Evolutionary conservation across 1,140 invertebrate species (phyloP).

Genomic region (Phocides pigmalion): DNA sequence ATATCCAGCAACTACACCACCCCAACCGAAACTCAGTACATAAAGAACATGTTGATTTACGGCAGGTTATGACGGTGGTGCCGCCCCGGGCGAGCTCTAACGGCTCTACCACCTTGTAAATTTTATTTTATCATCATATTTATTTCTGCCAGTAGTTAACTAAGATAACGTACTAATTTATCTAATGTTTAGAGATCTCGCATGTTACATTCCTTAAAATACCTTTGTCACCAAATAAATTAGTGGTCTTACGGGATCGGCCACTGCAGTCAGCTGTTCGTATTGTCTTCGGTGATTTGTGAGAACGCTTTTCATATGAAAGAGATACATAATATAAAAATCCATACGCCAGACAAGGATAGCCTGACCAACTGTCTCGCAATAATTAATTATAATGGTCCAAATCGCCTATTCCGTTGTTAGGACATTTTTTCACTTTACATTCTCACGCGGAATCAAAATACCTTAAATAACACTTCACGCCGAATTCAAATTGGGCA

Average conservation of each 20-base stretch:
- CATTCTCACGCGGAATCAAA: slow-evolving; percentile 52
- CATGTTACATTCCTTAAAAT: slow-evolving; percentile 44
- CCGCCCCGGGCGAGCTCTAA: too few relatives aligned
- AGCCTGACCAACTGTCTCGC: slow-evolving; percentile 37
- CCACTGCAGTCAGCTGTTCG: slow-evolving; percentile 54
- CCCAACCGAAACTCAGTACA: too few relatives aligned
- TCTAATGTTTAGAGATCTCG: slow-evolving; percentile 28
- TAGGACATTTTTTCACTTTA: slow-evolving; percentile 63
- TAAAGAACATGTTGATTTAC: too few relatives aligned
- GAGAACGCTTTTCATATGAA: slow-evolving; percentile 45
- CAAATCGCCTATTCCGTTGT: slow-evolving; percentile 57
- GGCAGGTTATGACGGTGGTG: too few relatives aligned
- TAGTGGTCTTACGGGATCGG: slow-evolving; percentile 37
- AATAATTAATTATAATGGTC: slow-evolving; percentile 73
- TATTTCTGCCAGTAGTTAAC: slow-evolving; percentile 20
- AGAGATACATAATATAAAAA: slow-evolving; percentile 44
- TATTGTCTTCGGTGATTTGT: slow-evolving; percentile 76
- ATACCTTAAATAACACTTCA: slow-evolving; percentile 67
- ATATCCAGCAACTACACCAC: too few relatives aligned
- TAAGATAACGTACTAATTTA: slow-evolving; percentile 24
- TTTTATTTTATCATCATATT: too few relatives aligned
- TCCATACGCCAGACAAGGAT: slow-evolving; percentile 42
- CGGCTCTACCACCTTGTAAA: too few relatives aligned
- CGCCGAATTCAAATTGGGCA: slow-evolving; percentile 66
- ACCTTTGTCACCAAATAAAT: slow-evolving; percentile 58